phyloP scores from a whole-genome alignment of 2,113 vertebrate genomes.

The Syngnathus scovelli region DNA sequence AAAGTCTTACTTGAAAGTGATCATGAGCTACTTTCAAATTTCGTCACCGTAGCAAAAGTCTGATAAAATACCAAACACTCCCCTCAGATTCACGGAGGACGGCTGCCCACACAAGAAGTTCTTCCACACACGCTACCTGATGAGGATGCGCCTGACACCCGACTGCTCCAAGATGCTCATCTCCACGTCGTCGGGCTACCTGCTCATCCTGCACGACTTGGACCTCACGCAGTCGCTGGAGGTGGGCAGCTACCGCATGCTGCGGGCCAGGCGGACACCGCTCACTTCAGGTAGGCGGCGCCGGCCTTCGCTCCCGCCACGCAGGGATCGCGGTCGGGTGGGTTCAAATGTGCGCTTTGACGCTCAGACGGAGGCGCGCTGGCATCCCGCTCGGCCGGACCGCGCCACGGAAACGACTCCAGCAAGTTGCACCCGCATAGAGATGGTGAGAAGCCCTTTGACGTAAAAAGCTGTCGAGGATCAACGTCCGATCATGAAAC shows the following conservation, averaged over 20 bases:
- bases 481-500: too few species aligned
- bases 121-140: slow-evolving; percentile 97
- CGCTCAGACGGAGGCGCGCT: slow-evolving; percentile 71
- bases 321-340: too few species aligned
- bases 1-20: not conserved
- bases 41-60: too few species aligned
- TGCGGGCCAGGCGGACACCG: slow-evolving; percentile 85
- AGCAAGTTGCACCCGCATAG: slow-evolving; percentile 81
- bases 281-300: slow-evolving; percentile 80
- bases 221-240: slow-evolving; percentile 96
- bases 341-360: not conserved
- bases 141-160: slow-evolving; percentile 96
- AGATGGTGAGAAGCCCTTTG: slow-evolving; percentile 76
- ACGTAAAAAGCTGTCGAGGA: too few species aligned
- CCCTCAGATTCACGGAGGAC: slow-evolving; percentile 88
- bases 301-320: not conserved
- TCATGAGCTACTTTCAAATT: not conserved
- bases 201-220: slow-evolving; percentile 94
- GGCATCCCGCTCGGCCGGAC: slow-evolving; percentile 74
- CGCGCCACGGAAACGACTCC: slow-evolving; percentile 81
- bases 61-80: not conserved
- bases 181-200: slow-evolving; percentile 96
- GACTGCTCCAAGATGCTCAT: slow-evolving; percentile 99
- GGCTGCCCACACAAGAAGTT: slow-evolving; percentile 99
- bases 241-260: slow-evolving; percentile 93